Base-by-base conservation (phyloP, 1,140 invertebrate genomes). In the Lepidostoma basale region DNA sequence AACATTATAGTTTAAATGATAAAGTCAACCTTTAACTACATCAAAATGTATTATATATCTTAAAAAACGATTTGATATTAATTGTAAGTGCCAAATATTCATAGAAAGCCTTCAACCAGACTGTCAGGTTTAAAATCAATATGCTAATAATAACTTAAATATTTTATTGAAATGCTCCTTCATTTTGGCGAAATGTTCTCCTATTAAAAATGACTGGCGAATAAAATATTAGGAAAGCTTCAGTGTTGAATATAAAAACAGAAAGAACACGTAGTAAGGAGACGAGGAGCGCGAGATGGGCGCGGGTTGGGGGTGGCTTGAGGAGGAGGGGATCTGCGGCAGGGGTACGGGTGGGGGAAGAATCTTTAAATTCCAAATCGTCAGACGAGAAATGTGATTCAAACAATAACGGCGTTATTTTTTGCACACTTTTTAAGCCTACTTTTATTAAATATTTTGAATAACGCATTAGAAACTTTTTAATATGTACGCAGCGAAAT, bases 201-300 rank as follows among this genome's bases (percentile, higher is more conserved):
- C 62, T 47, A 69, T 69, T 69, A 65, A 69, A 64, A 69, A 40
- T 58, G 62, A 49, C 68, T 64, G 60, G 39, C 62, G 68, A 65
- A 69, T 59, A 69, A 69, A 69, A 69, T 69, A 69, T 69, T 64
- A 63, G 67, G 60, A 63, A 58, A 44, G 67, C 62, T 66, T 64
- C 59, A 62, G 42, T 60, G 20, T 23, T 60, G 62, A 70, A 70
- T 59, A 60, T 62, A 62, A 65, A 69, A 64, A 69, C 62, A 64
- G 62, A 40, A 59, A 42, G 39, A 59, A 60, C 68, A 70, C 62
- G 54, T 44, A 40, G 36, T 42, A 62, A 65, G 56, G 26, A 60
- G 60, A 30, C 39, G 64, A 58, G 54, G 54, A 60, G 42, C 42
- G 25, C 28, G 30, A 28, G 23, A 23, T 16, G 63, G 28, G 23